Base-by-base conservation (phyloP, 2,797 vertebrate species). In the Choloepus didactylus region DNA sequence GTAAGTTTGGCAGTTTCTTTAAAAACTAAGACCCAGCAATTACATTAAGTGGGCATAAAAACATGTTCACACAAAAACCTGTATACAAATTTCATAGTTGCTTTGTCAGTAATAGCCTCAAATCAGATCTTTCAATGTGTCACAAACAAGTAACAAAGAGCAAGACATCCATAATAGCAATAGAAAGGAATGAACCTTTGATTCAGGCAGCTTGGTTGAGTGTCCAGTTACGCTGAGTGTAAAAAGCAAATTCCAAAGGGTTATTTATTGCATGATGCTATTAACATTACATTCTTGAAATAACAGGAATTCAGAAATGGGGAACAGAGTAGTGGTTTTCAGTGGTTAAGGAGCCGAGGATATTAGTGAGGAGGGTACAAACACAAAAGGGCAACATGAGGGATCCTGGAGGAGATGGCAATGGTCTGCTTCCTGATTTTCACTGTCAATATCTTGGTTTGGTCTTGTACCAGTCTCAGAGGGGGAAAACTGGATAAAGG, bases 251-350 rank as follows among this genome's bases (percentile, higher is more conserved):
- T 9, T 54, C 5, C 25, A 9, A 9, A 66, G 66, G 46, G 19
- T 16, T 35, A 14, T 9, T 25, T 6, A 21, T 29, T 12, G 9
- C 1, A 41, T 21, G 21, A n/a, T 23, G 35, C 38, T 49, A 49
- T 72, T 56, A n/a, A 18, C 0, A 18, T 12, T 8, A 75, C 25
- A 23, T 11, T 44, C n/a, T 75, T 38, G 3, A 38, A 54, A 31
- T 59, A 29, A 86, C 70, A n/a, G 25, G 29, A 10, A 4, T 25
- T 3, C 1, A 62, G 41, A 67, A 44, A 35, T 8, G 35, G 27
- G 44, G 60, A 4, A 15, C 5, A 0, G n/a, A 6, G 2, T 72
- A 16, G 35, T 11, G 6, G 8, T 8, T 70, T 7, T 3, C 0
- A 19, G 9, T 18, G 25, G 46, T 60, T 31, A 27, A 14, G 19